A percentile compares a stretch with the other conserved stretches of the same genome.
phyloP scores from a whole-genome alignment of 2,888 invertebrate species.

The Drosophila sordidapex region DNA sequence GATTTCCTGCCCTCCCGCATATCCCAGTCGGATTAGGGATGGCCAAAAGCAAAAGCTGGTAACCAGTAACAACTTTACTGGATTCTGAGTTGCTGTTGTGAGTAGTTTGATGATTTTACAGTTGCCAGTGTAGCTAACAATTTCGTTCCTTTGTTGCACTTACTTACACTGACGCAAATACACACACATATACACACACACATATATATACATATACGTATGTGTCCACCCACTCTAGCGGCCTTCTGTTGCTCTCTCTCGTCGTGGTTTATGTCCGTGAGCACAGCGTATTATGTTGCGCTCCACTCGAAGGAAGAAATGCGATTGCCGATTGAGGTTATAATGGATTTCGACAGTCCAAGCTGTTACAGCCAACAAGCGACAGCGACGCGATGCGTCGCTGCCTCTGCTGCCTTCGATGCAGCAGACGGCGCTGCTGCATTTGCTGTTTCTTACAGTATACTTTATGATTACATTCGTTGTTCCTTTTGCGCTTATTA shows the following conservation, averaged over 20 bases:
- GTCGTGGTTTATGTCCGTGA: conserved; percentile 58
- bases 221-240: conserved; percentile 17
- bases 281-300: conserved; percentile 56
- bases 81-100: conserved; percentile 22
- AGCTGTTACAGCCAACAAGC: conserved; percentile 56
- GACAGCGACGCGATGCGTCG: conserved; percentile 27
- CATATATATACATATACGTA: background rate
- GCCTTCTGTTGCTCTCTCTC: conserved; percentile 14
- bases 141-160: conserved; percentile 37
- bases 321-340: conserved; percentile 82
- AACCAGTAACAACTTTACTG: conserved; percentile 41
- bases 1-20: conserved; percentile 15
- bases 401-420: conserved; percentile 28
- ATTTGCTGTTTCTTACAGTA: conserved; percentile 49
- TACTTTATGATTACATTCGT: conserved; percentile 67
- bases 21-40: conserved; percentile 46
- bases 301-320: conserved; percentile 81
- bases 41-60: conserved; percentile 50
- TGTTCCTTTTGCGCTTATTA: conserved; percentile 75
- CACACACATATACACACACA: conserved; percentile 20
- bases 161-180: conserved; percentile 26
- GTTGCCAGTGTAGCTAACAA: conserved; percentile 34
- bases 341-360: conserved; percentile 83
- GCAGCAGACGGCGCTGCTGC: conserved; percentile 29
- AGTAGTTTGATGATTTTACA: conserved; percentile 54